Percentiles rank a stretch among this genome's conserved stretches.
Evolutionary conservation across 2,888 invertebrate genomes (phyloP).

Genomic region (Empis stercorea): DNA sequence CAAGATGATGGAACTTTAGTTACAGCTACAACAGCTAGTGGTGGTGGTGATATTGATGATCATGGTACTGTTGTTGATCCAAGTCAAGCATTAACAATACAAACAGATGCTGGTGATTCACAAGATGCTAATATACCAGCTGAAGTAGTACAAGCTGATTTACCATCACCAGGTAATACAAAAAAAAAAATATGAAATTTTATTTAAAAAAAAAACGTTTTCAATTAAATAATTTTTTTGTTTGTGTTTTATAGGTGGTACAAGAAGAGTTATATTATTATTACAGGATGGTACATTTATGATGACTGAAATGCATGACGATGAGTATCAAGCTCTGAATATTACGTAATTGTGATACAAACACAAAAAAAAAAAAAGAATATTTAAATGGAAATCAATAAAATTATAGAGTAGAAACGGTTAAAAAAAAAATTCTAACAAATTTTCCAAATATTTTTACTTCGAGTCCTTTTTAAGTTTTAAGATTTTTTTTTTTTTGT

Average conservation of each 20-base stretch:
- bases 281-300: conserved; percentile 75
- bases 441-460: too few species aligned
- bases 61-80: conserved; percentile 6
- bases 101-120: conserved; percentile 26
- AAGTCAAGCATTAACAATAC: conserved; percentile 12
- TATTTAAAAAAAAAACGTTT: not conserved
- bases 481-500: too few species aligned
- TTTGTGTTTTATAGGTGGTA: conserved; percentile 47
- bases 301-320: conserved; percentile 78
- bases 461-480: too few species aligned
- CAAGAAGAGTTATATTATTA: conserved; percentile 68
- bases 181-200: conserved; percentile 10
- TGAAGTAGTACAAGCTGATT: conserved; percentile 72
- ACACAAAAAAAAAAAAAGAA: too few species aligned
- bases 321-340: conserved; percentile 48
- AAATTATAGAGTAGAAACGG: too few species aligned
- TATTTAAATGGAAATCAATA: too few species aligned
- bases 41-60: not conserved
- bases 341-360: conserved; percentile 27
- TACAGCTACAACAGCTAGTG: conserved; percentile 15
- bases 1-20: conserved; percentile 21
- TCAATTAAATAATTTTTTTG: not conserved
- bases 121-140: conserved; percentile 71
- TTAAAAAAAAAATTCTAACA: too few species aligned
- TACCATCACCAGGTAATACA: conserved; percentile 72